These are phyloP conservation scores for rat (Rattus norvegicus) DNA, from an alignment of 2,113 vertebrate species.

Conservation along the genomic window DNA sequence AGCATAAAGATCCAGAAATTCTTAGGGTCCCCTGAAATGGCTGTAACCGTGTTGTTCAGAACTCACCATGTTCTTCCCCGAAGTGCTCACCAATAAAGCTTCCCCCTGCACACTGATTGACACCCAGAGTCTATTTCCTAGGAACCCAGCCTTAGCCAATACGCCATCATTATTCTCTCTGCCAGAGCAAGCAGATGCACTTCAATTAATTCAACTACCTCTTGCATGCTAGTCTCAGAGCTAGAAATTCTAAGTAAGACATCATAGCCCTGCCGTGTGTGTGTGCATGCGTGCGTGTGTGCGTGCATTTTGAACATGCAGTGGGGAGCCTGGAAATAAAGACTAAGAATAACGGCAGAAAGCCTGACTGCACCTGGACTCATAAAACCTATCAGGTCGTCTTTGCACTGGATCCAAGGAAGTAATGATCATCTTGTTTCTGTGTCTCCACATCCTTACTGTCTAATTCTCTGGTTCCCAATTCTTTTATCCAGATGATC, in stretches of 20 bases:
- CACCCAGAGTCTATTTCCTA: background rate
- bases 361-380: background rate
- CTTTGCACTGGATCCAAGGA: background rate
- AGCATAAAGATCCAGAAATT: background rate
- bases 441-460: background rate
- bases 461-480: background rate
- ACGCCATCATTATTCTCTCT: background rate
- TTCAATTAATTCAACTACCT: slow-evolving; percentile 33
- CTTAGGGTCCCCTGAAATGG: rapidly evolving
- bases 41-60: background rate
- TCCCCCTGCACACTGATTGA: background rate
- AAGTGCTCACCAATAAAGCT: background rate
- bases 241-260: slow-evolving; percentile 33
- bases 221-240: background rate
- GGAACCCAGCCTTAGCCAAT: background rate
- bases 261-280: background rate
- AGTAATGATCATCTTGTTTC: background rate
- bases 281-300: background rate
- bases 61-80: background rate
- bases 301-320: background rate
- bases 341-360: background rate
- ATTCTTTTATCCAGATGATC: background rate
- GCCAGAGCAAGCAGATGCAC: background rate
- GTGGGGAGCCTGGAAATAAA: background rate
- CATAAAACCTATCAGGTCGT: background rate